Evolutionary conservation across 2,888 invertebrate genomes (phyloP).

Genomic region (Rhamnusium bicolor): DNA sequence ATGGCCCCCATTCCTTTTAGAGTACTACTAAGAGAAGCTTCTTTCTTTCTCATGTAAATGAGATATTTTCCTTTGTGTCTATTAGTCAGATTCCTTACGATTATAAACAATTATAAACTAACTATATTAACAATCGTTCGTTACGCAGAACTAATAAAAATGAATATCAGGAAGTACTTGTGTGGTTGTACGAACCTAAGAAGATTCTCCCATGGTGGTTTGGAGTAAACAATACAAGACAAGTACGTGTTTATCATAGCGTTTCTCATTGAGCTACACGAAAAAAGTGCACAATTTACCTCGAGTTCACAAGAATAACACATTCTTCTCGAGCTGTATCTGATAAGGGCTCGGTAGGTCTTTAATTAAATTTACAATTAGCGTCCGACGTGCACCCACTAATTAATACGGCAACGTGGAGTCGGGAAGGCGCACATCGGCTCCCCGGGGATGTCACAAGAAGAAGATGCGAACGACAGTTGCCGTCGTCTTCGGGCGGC

Average conservation of each 20-base stretch:
- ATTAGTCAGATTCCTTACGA: too few species aligned
- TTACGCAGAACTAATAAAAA: background rate
- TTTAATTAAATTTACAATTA: slow-evolving; percentile 71
- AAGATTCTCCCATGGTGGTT: slow-evolving; percentile 29
- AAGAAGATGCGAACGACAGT: slow-evolving; percentile 34
- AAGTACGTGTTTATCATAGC: slow-evolving; percentile 41
- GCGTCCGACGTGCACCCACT: slow-evolving; percentile 69
- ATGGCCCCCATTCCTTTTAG: too few species aligned
- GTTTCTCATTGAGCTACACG: slow-evolving; percentile 35
- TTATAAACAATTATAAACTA: too few species aligned
- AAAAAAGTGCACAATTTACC: slow-evolving; percentile 42
- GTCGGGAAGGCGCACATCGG: slow-evolving; percentile 39
- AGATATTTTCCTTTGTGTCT: too few species aligned
- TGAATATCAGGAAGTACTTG: background rate
- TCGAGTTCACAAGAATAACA: slow-evolving; percentile 60
- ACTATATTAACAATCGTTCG: background rate
- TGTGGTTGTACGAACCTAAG: background rate
- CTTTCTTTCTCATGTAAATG: too few species aligned
- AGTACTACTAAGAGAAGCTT: too few species aligned
- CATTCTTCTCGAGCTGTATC: slow-evolving; percentile 65
- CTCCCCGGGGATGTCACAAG: slow-evolving; percentile 46
- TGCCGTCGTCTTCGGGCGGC: slow-evolving; percentile 42
- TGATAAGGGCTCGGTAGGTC: slow-evolving; percentile 65
- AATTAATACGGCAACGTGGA: slow-evolving; percentile 66
- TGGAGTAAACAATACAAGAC: slow-evolving; percentile 42